Evolutionary conservation across 2,113 vertebrate species (phyloP).

Genomic region (Scopus umbretta): DNA sequence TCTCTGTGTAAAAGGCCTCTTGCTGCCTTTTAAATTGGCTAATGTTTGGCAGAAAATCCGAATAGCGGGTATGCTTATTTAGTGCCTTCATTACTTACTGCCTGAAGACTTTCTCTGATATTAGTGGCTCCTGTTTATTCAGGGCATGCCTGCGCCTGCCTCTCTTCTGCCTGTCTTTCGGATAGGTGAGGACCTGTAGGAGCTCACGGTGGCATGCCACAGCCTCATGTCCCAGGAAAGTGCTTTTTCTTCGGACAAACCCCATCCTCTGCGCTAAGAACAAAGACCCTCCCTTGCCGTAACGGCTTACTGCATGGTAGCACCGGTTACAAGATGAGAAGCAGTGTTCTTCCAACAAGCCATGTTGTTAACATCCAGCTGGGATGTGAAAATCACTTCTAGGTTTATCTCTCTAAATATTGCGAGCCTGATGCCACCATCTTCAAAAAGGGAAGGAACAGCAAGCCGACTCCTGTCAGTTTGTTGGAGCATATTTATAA

Average conservation of each 20-base stretch:
- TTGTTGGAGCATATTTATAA: conserved; percentile 65
- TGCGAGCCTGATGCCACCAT: conserved; percentile 47
- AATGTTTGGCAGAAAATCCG: conserved; percentile 61
- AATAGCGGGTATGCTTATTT: conserved; percentile 52
- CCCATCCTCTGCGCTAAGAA: conserved; percentile 16
- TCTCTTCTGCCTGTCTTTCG: not conserved
- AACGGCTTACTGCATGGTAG: conserved; percentile 14
- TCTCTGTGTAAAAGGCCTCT: conserved; percentile 70
- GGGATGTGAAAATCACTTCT: conserved; percentile 60
- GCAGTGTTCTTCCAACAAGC: conserved; percentile 27
- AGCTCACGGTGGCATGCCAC: not conserved
- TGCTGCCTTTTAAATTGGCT: conserved; percentile 68
- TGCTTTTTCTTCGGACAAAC: conserved; percentile 22
- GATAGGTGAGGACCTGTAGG: conserved; percentile 2
- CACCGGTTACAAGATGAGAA: conserved; percentile 27
- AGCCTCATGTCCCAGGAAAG: not conserved
- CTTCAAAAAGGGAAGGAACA: conserved; percentile 56
- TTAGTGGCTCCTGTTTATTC: conserved; percentile 54
- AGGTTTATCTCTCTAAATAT: conserved; percentile 58
- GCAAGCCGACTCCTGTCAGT: conserved; percentile 46
- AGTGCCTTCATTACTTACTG: conserved; percentile 36
- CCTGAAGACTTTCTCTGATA: conserved; percentile 57
- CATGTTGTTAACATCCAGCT: conserved; percentile 39
- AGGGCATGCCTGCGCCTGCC: not conserved
- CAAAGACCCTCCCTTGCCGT: conserved; percentile 3